Evolutionary conservation across 2,113 vertebrate species (phyloP).

Genomic region (Oryzias celebensis): DNA sequence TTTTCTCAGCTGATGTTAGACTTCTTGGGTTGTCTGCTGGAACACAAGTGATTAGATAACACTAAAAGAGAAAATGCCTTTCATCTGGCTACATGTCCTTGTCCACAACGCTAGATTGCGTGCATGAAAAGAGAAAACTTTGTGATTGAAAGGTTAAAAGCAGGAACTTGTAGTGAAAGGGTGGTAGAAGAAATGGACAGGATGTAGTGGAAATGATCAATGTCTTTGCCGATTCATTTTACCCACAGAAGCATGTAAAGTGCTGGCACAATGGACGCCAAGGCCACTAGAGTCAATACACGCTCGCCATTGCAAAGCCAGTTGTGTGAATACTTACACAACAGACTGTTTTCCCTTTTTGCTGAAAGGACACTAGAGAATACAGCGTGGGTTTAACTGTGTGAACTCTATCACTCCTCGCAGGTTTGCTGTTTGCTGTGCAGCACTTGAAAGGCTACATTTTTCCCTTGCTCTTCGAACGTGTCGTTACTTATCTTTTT

Average conservation of each 20-base stretch:
- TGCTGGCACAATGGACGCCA: slow-evolving; percentile 48
- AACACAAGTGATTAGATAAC: slow-evolving; percentile 19
- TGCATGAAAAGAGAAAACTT: slow-evolving; percentile 24
- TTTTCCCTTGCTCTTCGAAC: slow-evolving; percentile 7
- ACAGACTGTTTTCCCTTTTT: slow-evolving; percentile 26
- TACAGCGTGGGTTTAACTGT: slow-evolving; percentile 9
- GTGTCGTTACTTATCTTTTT: slow-evolving; percentile 3
- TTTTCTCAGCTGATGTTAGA: too few species aligned
- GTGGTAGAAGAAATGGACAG: slow-evolving; percentile 2
- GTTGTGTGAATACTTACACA: slow-evolving; percentile 28
- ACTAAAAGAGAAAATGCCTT: slow-evolving; percentile 1
- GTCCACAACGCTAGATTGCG: slow-evolving; percentile 17
- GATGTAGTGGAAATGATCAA: slow-evolving; percentile 30
- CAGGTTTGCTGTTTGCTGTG: slow-evolving; percentile 25
- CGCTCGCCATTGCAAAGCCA: slow-evolving; percentile 13
- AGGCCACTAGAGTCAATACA: slow-evolving; percentile 52
- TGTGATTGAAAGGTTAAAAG: slow-evolving; percentile 18
- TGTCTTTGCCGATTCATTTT: slow-evolving; percentile 42
- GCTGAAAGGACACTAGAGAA: slow-evolving; percentile 29
- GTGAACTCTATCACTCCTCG: slow-evolving; percentile 35
- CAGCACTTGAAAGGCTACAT: slow-evolving; percentile 9
- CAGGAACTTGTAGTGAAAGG: slow-evolving; percentile 1
- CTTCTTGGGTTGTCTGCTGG: neutral
- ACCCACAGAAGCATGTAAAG: slow-evolving; percentile 45
- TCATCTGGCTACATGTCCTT: slow-evolving; percentile 13